Evolutionary conservation across 2,888 invertebrate genomes (phyloP).

Genomic region (Orthosia cruda): DNA sequence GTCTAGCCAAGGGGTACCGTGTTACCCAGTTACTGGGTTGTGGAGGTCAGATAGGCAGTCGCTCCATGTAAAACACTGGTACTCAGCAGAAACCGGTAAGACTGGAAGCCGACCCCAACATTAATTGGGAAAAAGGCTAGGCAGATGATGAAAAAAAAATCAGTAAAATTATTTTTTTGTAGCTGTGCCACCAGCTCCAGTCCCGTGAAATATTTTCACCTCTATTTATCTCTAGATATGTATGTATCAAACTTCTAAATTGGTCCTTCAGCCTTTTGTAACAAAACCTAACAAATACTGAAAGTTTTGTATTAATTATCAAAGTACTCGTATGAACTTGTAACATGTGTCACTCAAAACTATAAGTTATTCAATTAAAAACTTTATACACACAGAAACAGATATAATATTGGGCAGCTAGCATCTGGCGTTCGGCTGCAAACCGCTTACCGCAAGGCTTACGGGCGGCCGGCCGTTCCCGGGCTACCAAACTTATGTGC

Average conservation of each 20-base stretch:
- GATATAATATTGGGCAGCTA: conserved; percentile 37
- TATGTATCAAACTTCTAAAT: conserved; percentile 2
- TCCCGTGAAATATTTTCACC: no score
- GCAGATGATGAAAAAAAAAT: no score
- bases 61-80: no score
- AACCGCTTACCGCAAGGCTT: conserved; percentile 37
- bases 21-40: no score
- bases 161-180: not conserved
- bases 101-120: no score
- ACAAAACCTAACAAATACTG: not conserved
- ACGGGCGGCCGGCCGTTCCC: conserved; percentile 19
- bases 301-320: not conserved
- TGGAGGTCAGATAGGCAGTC: no score
- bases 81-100: no score
- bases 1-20: no score
- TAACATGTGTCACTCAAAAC: not conserved
- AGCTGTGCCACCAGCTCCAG: not conserved
- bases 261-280: not conserved
- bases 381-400: conserved; percentile 2
- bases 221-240: no score
- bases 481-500: conserved; percentile 50
- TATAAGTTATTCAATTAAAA: conserved; percentile 24
- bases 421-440: conserved; percentile 55
- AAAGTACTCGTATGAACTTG: not conserved
- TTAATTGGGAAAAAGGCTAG: no score